Evolutionary conservation across 2,797 vertebrate species (phyloP).

Genomic region (Phalloptychus januarius): DNA sequence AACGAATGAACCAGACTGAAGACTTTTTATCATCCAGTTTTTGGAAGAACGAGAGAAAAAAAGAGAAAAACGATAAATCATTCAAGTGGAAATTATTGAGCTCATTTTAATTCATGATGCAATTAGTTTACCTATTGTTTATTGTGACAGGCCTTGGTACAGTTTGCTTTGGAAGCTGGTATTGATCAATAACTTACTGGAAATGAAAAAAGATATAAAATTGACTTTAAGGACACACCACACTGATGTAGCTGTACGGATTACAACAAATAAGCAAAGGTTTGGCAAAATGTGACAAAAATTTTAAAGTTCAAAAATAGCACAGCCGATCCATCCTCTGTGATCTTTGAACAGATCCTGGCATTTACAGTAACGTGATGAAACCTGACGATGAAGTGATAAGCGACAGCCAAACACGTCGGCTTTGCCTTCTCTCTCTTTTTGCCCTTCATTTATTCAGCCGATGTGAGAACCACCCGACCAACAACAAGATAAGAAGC

Average conservation of each 20-base stretch:
- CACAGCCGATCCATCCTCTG: neutral
- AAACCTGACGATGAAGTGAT: neutral
- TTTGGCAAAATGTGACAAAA: neutral
- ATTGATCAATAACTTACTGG: neutral
- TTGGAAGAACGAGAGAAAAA: too few species aligned
- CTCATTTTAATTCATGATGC: too few species aligned
- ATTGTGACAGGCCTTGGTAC: too few species aligned
- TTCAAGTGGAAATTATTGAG: too few species aligned
- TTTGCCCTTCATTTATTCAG: neutral
- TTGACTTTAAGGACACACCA: neutral
- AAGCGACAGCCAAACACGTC: neutral
- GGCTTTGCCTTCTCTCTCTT: neutral
- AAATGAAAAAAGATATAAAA: neutral
- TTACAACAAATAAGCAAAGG: neutral
- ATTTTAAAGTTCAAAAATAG: neutral
- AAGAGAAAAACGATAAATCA: too few species aligned
- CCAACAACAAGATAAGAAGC: conserved; percentile 10
- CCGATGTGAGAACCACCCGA: conserved; percentile 5
- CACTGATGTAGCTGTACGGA: neutral
- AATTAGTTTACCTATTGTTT: too few species aligned
- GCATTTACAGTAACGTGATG: neutral
- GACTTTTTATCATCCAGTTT: too few species aligned
- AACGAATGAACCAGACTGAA: too few species aligned
- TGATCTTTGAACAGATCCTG: neutral
- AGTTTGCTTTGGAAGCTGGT: neutral